A percentile compares a stretch with the other conserved stretches of the same genome.
These are phyloP conservation scores for Chaitophorus viminalis DNA, from an alignment of 2,888 invertebrate genomes.

Conservation along the genomic window DNA sequence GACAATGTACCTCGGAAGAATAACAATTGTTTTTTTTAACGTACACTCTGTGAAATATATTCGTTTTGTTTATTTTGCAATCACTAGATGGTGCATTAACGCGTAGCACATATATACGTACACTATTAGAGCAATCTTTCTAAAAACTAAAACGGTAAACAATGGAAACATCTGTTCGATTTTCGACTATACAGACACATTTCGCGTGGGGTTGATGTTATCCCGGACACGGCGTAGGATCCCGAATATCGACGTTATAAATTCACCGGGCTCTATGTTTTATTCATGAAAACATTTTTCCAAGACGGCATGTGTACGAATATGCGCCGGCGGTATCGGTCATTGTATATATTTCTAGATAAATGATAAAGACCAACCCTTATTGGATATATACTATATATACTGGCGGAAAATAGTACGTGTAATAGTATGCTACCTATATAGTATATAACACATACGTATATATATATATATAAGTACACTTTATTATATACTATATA, in stretches of 20 bases:
- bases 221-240: neutral
- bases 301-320: slow-evolving; percentile 2
- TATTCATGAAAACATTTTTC: slow-evolving; percentile 52
- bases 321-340: neutral
- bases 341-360: slow-evolving; percentile 35
- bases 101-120: neutral
- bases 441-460: neutral
- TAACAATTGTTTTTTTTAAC: neutral
- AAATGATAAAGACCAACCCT: slow-evolving; percentile 38
- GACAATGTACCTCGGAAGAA: neutral
- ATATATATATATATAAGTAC: neutral
- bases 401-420: too few species aligned
- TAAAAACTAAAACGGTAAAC: neutral
- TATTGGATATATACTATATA: neutral
- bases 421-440: too few species aligned
- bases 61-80: neutral
- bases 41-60: neutral
- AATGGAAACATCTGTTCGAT: neutral
- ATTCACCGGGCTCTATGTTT: slow-evolving; percentile 6
- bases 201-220: neutral
- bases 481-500: neutral
- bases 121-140: neutral
- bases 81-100: neutral
- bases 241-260: slow-evolving; percentile 2
- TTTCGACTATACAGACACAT: neutral